Evolutionary conservation across 1,140 invertebrate species (phyloP).

Genomic region (Orchestia grillus): DNA sequence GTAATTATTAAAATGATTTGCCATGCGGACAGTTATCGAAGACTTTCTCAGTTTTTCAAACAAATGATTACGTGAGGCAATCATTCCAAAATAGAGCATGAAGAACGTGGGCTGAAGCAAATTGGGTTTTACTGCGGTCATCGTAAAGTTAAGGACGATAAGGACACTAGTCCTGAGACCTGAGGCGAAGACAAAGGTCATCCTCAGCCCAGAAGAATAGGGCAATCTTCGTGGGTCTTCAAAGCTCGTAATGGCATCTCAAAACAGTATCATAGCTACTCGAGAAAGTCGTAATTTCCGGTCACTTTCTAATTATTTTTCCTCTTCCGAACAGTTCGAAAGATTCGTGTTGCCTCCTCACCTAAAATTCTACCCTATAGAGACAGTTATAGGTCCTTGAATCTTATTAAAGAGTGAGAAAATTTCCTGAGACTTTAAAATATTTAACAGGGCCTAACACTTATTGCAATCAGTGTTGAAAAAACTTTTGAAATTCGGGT

Average conservation of each 20-base stretch:
- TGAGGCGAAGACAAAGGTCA: neutral
- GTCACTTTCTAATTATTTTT: conserved; percentile 2
- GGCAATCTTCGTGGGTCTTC: neutral
- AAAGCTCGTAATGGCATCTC: neutral
- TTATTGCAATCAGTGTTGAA: neutral
- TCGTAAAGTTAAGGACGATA: neutral
- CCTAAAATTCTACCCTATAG: neutral
- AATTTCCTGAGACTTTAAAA: neutral
- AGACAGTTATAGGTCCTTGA: neutral
- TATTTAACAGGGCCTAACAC: neutral
- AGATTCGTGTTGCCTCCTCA: neutral
- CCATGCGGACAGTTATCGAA: too few relatives aligned
- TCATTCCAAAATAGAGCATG: too few relatives aligned
- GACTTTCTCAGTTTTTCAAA: too few relatives aligned
- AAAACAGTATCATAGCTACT: neutral
- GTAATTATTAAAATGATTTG: too few relatives aligned
- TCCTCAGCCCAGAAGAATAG: neutral
- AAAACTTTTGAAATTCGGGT: neutral
- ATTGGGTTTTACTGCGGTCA: neutral
- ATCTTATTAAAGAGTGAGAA: neutral
- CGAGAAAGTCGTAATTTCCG: conserved; percentile 7
- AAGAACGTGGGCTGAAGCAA: too few relatives aligned
- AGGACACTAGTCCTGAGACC: neutral
- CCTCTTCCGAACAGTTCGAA: neutral
- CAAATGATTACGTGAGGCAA: too few relatives aligned